Conservation (phyloP, 2,888 invertebrate species). For the Drosophila trichaetosa region DNA sequence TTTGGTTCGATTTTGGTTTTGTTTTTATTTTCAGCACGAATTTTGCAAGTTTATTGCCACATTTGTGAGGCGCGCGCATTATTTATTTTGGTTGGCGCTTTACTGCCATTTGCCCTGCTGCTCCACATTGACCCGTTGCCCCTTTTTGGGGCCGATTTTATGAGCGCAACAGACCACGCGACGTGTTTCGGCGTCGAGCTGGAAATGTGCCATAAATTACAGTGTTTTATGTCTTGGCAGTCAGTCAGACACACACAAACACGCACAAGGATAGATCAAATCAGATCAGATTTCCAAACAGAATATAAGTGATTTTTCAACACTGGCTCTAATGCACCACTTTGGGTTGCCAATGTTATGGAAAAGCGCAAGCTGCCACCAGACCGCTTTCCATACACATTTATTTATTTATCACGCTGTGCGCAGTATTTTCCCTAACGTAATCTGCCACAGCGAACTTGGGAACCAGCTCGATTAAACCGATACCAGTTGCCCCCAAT, state of each 20-base stretch:
- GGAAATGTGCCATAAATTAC: constrained; percentile 76
- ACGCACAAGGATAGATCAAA: constrained; percentile 53
- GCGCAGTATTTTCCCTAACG: not conserved
- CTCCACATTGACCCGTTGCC: constrained; percentile 43
- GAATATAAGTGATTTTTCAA: constrained; percentile 55
- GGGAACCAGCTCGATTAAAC: not conserved
- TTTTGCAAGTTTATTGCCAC: constrained; percentile 61
- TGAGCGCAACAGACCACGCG: constrained; percentile 64
- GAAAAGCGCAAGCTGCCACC: not conserved
- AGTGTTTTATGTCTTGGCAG: constrained; percentile 69
- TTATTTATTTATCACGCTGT: not conserved
- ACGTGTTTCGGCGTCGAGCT: constrained; percentile 49
- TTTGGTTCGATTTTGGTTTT: not conserved
- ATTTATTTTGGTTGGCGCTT: constrained; percentile 62
- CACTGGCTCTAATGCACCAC: constrained; percentile 16
- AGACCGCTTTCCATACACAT: not conserved
- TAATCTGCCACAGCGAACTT: not conserved
- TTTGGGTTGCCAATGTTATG: not conserved
- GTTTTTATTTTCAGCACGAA: constrained; percentile 41
- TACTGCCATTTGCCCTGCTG: constrained; percentile 56
- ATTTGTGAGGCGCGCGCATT: constrained; percentile 60
- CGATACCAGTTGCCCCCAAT: not conserved
- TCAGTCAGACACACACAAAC: constrained; percentile 49
- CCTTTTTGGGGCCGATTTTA: constrained; percentile 48
- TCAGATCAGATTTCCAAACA: constrained; percentile 55